Conservation (phyloP, 2,888 invertebrate species). For the Arctia plantaginis region DNA sequence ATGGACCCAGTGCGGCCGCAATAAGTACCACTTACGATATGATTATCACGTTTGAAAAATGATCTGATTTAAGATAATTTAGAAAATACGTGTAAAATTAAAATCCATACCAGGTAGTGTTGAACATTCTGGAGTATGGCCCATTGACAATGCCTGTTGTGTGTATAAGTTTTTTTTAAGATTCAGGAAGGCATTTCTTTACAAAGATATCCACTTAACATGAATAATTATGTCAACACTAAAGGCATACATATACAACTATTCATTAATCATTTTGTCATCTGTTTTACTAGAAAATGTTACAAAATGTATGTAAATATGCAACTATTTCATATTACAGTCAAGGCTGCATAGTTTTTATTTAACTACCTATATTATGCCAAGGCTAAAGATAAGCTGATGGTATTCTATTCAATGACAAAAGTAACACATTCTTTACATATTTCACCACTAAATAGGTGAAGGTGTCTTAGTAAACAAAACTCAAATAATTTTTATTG, state of each 20-base stretch:
- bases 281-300: background rate
- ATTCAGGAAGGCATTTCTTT: background rate
- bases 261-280: slow-evolving; percentile 5
- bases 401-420: slow-evolving; percentile 23
- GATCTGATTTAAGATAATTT: too few species aligned
- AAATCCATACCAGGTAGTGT: background rate
- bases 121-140: slow-evolving; percentile 9
- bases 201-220: background rate
- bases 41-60: background rate
- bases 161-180: background rate
- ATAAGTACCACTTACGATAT: background rate
- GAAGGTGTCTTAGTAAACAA: background rate
- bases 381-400: slow-evolving; percentile 32
- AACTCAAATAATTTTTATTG: too few species aligned
- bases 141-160: slow-evolving; percentile 17
- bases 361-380: slow-evolving; percentile 17
- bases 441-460: slow-evolving; percentile 1
- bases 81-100: background rate
- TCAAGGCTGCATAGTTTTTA: slow-evolving; percentile 37
- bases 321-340: slow-evolving; percentile 29
- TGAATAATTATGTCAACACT: background rate
- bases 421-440: slow-evolving; percentile 5
- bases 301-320: slow-evolving; percentile 16
- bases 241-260: slow-evolving; percentile 22
- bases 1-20: background rate